Base-by-base conservation (phyloP, 2,113 vertebrate genomes). In the Microcebus lehilahytsara region DNA sequence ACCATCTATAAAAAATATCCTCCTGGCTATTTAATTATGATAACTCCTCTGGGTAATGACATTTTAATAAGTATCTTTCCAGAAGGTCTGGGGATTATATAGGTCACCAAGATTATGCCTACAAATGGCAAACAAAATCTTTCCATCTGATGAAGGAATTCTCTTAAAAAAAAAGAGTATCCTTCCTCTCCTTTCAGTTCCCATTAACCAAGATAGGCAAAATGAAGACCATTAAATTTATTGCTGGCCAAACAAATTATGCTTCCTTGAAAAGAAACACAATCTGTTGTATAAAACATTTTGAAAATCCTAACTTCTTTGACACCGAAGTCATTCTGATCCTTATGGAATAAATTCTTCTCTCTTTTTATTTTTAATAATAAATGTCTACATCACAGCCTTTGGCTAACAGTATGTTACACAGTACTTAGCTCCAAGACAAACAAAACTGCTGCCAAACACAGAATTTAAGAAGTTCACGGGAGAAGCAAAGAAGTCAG, bases 361-460 rank as follows among this genome's bases (percentile, higher is more conserved):
- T 32, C 58, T 60, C 80, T 67, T 92, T 92, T 96, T 93, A 93
- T 93, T 95, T 97, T 89, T 91, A 91, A 97, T 96, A 97, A 96
- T 97, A 96, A 89, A 96, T 96, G 94, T 96, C 94, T 98, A 93
- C 96, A 95, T 93, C 85, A 42, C 79, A 80, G 85, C 64, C 95
- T 91, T 97, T 85, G 75, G 95, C 89, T 80, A 95, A 84, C 95
- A 95, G 74, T 95, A 93, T 93, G 96, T 16, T 96, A 81, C 83
- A 92, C 25, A 71, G 83, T 1, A 32, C 64, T 72, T n/a, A 56
- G 78, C 89, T 97, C 97, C 98, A 98, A 98, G 74, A 46, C 98
- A 98, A 98, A 98, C 89, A 98, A 84, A 93, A 91, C 66, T 9
- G 9, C 64, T 93, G 98, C 97, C 97, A 98, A 97, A 94, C 23